These are phyloP conservation scores for Campylomormyrus numenius DNA, from an alignment of 2,113 vertebrate genomes.

Conservation along the genomic window DNA sequence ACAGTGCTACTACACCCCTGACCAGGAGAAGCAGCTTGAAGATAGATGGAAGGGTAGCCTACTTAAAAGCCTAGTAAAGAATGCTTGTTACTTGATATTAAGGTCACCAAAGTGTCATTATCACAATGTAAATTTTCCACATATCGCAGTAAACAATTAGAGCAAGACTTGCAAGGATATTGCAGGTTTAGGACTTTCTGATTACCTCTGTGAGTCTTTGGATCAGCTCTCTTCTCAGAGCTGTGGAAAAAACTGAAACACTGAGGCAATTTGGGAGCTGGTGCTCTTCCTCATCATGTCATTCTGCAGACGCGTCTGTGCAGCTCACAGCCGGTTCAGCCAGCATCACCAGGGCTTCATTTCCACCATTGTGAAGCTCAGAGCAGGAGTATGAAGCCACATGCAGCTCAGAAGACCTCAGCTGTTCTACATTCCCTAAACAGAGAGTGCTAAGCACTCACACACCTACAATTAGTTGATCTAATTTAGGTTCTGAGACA, in stretches of 20 bases:
- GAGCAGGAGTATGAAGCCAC: background rate
- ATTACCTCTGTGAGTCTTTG: background rate
- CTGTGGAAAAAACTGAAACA: background rate
- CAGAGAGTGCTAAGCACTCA: background rate
- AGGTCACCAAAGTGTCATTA: background rate
- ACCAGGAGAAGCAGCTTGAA: background rate
- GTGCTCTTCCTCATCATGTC: background rate
- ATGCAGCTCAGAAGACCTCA: background rate
- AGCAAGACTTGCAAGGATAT: background rate
- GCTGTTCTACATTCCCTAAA: background rate
- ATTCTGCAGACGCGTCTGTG: background rate
- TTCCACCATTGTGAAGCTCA: background rate
- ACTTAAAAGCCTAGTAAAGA: background rate
- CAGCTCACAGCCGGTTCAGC: background rate
- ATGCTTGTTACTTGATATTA: background rate
- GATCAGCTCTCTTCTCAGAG: background rate
- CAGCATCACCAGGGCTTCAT: background rate
- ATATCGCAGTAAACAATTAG: background rate
- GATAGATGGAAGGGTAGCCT: background rate
- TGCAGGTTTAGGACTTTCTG: background rate
- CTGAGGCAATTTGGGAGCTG: background rate
- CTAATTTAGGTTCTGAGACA: background rate
- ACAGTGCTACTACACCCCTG: background rate
- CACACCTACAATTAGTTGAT: background rate
- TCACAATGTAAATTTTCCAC: background rate